These are phyloP conservation scores for Trichechus manatus DNA, from an alignment of 2,113 vertebrate species.

Conservation along the genomic window DNA sequence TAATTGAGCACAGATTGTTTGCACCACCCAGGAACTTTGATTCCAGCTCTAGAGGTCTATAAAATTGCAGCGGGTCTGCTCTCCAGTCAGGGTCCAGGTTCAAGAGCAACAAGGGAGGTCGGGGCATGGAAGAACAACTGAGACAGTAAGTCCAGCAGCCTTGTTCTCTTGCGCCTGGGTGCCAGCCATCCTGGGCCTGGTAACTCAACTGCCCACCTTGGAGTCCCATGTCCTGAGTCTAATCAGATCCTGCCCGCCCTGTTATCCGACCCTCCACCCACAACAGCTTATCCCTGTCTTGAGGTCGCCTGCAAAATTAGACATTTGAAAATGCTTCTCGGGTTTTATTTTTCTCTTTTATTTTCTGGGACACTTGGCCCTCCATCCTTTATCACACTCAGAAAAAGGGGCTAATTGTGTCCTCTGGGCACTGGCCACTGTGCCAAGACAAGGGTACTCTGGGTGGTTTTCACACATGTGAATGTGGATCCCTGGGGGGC, in stretches of 20 bases:
- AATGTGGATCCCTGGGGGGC: accelerated
- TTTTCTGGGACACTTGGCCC: background rate
- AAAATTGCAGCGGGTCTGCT: background rate
- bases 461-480: background rate
- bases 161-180: background rate
- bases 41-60: background rate
- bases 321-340: background rate
- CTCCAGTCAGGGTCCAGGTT: background rate
- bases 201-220: background rate
- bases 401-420: background rate
- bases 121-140: background rate
- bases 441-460: background rate
- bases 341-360: conserved; percentile 59
- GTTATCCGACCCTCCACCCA: conserved; percentile 29
- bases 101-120: background rate
- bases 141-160: too few species aligned
- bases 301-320: background rate
- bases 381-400: background rate
- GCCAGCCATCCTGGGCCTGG: background rate
- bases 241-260: accelerated
- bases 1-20: background rate
- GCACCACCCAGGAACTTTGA: background rate
- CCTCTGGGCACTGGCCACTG: background rate
- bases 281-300: background rate
- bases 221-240: background rate